These are phyloP conservation scores for Anolis sagrei DNA, from an alignment of 2,113 vertebrate genomes.

Conservation along the genomic window DNA sequence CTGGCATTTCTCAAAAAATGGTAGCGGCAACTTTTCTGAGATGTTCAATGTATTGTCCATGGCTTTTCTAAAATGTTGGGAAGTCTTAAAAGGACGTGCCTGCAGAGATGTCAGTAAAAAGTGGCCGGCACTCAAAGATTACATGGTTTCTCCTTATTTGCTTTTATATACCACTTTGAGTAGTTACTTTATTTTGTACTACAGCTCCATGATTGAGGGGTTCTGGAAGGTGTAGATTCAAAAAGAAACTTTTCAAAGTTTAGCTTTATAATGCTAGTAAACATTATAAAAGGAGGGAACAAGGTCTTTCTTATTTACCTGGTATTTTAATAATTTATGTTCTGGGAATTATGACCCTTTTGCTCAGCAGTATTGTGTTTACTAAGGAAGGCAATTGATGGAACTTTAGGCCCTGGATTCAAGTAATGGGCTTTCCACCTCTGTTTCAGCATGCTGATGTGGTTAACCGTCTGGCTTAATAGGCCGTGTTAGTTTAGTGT, in stretches of 20 bases:
- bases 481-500: conserved; percentile 46
- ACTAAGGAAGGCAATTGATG: not conserved
- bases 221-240: no score
- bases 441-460: conserved; percentile 1
- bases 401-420: not conserved
- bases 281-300: not conserved
- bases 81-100: no score
- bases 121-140: not conserved
- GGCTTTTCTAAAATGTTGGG: no score
- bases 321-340: conserved; percentile 12
- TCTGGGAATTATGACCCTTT: not conserved
- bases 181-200: no score
- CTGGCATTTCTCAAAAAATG: not conserved
- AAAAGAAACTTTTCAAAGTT: not conserved
- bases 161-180: not conserved
- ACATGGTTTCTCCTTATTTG: not conserved
- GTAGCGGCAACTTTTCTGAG: not conserved
- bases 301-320: not conserved
- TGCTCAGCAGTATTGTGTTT: not conserved
- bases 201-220: no score
- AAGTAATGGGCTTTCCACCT: not conserved
- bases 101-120: not conserved
- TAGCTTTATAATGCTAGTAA: not conserved
- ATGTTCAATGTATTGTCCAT: no score
- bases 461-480: conserved; percentile 27